A percentile compares a stretch with the other conserved stretches of the same genome.
phyloP scores from a whole-genome alignment of 2,113 vertebrate species.

The Gobio gobio region DNA sequence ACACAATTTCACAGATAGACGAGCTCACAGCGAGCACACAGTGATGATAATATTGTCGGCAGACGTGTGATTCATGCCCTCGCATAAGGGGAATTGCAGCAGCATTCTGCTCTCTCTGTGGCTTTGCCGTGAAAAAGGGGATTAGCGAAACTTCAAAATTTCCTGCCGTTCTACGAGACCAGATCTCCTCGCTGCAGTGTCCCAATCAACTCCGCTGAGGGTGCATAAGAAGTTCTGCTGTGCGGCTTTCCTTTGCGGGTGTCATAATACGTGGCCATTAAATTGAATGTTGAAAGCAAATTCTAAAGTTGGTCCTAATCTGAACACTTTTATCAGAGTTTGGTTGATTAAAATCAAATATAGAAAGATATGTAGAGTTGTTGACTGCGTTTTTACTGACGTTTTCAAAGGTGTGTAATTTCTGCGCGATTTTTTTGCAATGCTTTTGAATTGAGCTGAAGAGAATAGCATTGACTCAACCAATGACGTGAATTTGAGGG shows the following conservation, averaged over 20 bases:
- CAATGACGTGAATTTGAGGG: neutral
- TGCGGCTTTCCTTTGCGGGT: neutral
- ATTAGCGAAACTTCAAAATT: constrained; percentile 51
- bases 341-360: constrained; percentile 14
- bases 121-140: constrained; percentile 39
- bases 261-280: constrained; percentile 22
- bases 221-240: neutral
- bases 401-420: neutral
- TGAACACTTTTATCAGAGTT: neutral
- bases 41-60: constrained; percentile 56
- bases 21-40: constrained; percentile 54
- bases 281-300: constrained; percentile 27
- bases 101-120: constrained; percentile 33
- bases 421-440: neutral
- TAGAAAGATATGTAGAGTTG: neutral
- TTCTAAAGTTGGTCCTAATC: neutral
- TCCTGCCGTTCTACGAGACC: neutral
- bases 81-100: constrained; percentile 38
- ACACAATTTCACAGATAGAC: constrained; percentile 65
- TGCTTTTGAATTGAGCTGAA: neutral
- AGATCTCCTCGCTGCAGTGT: constrained; percentile 28
- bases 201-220: neutral
- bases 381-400: neutral
- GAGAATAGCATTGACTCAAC: too few species aligned
- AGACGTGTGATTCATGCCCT: constrained; percentile 55